Base-by-base conservation (phyloP, 2,113 vertebrate species). In the Pao palembangensis region DNA sequence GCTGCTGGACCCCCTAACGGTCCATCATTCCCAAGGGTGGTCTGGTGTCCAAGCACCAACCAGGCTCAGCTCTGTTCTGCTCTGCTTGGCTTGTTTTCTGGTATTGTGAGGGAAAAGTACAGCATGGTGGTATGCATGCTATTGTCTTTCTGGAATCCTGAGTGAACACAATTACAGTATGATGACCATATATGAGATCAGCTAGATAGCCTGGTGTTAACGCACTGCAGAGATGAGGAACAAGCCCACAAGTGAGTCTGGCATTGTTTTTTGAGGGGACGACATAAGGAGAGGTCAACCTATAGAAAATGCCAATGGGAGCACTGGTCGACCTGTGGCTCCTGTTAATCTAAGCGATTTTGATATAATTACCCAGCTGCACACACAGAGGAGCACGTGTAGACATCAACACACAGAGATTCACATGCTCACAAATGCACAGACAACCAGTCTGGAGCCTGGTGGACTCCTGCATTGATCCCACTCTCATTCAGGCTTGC, bases 401-500 rank as follows among this genome's bases (percentile, higher is more conserved):
- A 10, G 19, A 25, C 21, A 71, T 57, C 64, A 43, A 51, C 52
- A 53, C 46, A 73, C 18, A 34, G 18, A 18, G 16, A 19, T 42
- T 19, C 11, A 23, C 18, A 38, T 19, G 19, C 38, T 19, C 42
- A 21, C 19, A 55, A 16, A 55, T 55, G 54, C 51, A 81, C 61
- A 87, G 64, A 81, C 80, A 78, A 51, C 55, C 71, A 64, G 83
- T 82, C 81, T 83, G 81, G 86, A 87, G 71, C 81, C 81, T 81
- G 71, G 60, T 8, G 15, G 73, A 81, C 69, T 81, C 62, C 73
- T 21, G 57, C 65, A 55, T 64, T 76, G 78, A 85, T 80, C 81
- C 77, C 80, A 83, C 73, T 65, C 79, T 78, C 78, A 78, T 69
- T 58, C 63, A 79, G 73, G 72, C 52, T 79, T 67, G 78, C 76